Conservation (phyloP, 2,888 invertebrate genomes). For the Cinara cedri region DNA sequence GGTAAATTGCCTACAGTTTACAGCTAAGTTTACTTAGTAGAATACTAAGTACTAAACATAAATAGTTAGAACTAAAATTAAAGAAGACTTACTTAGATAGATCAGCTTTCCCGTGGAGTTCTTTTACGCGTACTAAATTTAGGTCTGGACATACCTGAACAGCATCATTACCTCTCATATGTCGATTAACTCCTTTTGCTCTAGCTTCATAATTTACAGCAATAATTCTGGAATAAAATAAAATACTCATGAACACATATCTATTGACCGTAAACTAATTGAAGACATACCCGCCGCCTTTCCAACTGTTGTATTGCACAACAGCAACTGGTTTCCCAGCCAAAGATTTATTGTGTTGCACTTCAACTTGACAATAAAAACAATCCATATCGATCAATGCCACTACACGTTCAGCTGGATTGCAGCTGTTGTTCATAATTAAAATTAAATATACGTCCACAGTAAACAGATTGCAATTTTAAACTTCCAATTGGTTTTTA, state of each 20-base stretch:
- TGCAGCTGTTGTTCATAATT: constrained; percentile 23
- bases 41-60: no score
- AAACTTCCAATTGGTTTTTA: neutral
- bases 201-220: constrained; percentile 97
- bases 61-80: no score
- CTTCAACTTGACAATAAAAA: constrained; percentile 99
- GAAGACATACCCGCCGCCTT: constrained; percentile 82
- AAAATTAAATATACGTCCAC: neutral
- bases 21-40: no score
- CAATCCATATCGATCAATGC: constrained; percentile 98
- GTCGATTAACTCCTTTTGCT: constrained; percentile 84
- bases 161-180: constrained; percentile 92
- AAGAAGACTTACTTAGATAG: constrained; percentile 76
- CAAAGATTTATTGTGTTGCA: constrained; percentile 80
- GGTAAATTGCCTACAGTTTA: no score
- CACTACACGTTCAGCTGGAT: constrained; percentile 68
- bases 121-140: constrained; percentile 82
- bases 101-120: constrained; percentile 89
- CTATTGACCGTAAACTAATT: neutral
- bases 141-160: constrained; percentile 87
- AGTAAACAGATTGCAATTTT: neutral
- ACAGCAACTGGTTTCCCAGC: constrained; percentile 92
- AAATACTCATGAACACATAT: neutral
- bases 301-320: constrained; percentile 93
- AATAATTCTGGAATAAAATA: constrained; percentile 75